Base-by-base conservation (phyloP, 2,888 invertebrate species). In the Drosophila rubida region DNA sequence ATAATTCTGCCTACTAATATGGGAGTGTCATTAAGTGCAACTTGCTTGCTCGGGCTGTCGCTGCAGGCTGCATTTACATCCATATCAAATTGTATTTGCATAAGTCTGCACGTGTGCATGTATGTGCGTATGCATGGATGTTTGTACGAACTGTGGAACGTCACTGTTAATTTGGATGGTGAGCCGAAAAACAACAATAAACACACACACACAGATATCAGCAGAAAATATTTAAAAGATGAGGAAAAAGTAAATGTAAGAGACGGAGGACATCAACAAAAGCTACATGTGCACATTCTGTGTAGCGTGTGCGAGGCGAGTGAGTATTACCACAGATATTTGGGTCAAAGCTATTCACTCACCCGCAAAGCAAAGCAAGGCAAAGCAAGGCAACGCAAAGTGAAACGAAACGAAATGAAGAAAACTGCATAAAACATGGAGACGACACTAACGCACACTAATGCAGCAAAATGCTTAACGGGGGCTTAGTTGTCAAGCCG, bases 291-390 rank as follows among this genome's bases (percentile, higher is more conserved):
- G 77, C 53, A 69, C 51, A 67, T 64, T 58, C 39, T 58, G 81
- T 70, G 3, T 19, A 19, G 19, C 19, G 19, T 19, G 19, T 19
- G 19, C 32, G 32, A 32, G 4, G 5, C n/a, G 32, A 32, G n/a
- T n/a, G 79, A 76, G 75, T 83, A 69, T 84, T 77, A 77, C 81
- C 78, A 75, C 78, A 69, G 72, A 73, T 82, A 91, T 90, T 89
- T 91, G 87, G 90, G 90, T 90, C 90, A 90, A 91, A 90, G 91
- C 90, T 90, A 90, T 90, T 90, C 90, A 90, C 84, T 90, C 90
- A 90, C 81, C 89, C 85, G 88, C 82, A 82, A 78, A 68, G 71
- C 68, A 46, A 64, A 64, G 30, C 16, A 8, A 32, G n/a, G n/a
- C 32, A n/a, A 32, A 32, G n/a, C 32, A 82, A 78, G 64, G 71